A percentile compares a stretch with the other conserved stretches of the same genome.
Conservation (phyloP, 2,113 vertebrate genomes). For the Poeciliopsis occidentalis region DNA sequence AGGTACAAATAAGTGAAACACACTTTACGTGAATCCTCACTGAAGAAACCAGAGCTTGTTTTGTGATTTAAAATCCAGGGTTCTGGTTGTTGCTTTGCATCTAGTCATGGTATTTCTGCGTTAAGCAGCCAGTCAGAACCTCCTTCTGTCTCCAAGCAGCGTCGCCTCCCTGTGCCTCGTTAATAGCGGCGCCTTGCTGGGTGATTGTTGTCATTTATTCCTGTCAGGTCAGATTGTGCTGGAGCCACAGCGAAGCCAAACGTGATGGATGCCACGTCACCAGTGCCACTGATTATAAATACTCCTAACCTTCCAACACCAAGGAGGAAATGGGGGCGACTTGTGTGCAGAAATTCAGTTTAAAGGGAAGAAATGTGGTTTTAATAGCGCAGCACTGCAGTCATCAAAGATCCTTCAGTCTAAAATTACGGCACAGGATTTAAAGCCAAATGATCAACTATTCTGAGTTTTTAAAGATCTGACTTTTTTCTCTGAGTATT, state of each 20-base stretch:
- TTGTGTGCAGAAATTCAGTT: slow-evolving; percentile 44
- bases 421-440: not conserved
- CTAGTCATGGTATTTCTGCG: not conserved
- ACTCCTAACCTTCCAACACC: slow-evolving; percentile 67
- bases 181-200: slow-evolving; percentile 65
- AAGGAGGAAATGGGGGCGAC: slow-evolving; percentile 29
- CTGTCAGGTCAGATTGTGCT: slow-evolving; percentile 70
- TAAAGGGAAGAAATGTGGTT: not conserved
- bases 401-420: not conserved
- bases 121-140: not conserved
- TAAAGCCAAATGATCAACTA: not conserved
- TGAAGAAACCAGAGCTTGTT: not conserved
- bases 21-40: not conserved
- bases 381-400: not conserved
- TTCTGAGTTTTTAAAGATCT: not conserved
- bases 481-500: not conserved
- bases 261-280: slow-evolving; percentile 72
- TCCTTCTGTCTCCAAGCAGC: slow-evolving; percentile 17
- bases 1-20: not conserved
- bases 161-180: slow-evolving; percentile 42
- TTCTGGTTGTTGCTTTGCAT: not conserved
- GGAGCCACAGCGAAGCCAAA: slow-evolving; percentile 54
- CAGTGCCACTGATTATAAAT: slow-evolving; percentile 72
- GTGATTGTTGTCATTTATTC: slow-evolving; percentile 77
- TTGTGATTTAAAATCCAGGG: not conserved